Conservation (phyloP, 2,797 vertebrate genomes). For the Hirundo rustica region DNA sequence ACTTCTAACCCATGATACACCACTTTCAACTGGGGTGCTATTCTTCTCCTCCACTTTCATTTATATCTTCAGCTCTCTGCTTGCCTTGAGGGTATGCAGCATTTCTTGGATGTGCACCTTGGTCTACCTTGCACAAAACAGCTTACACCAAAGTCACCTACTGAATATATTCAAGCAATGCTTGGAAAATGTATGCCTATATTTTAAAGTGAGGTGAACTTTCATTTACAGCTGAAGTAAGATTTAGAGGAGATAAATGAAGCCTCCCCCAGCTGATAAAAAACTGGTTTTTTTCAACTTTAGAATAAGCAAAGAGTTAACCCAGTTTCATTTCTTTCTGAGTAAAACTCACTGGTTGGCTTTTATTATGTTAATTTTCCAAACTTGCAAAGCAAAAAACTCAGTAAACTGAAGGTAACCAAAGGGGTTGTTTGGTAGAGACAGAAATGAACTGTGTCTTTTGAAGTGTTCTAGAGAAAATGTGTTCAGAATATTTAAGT, state of each 20-base stretch:
- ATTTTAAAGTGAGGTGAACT: slow-evolving; percentile 43
- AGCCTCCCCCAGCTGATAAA: slow-evolving; percentile 3
- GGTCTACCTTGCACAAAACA: background rate
- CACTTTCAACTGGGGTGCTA: background rate
- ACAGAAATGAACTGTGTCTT: slow-evolving; percentile 75
- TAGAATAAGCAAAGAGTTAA: slow-evolving; percentile 74
- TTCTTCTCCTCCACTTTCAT: background rate
- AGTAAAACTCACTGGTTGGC: slow-evolving; percentile 58
- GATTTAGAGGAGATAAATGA: slow-evolving; percentile 48
- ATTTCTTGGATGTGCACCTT: background rate
- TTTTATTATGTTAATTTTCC: slow-evolving; percentile 77
- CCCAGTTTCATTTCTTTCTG: slow-evolving; percentile 57
- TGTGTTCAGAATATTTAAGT: slow-evolving; percentile 80
- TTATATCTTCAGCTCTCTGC: background rate
- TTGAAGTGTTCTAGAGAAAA: slow-evolving; percentile 81
- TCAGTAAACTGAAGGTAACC: slow-evolving; percentile 72
- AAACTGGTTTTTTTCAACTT: slow-evolving; percentile 24
- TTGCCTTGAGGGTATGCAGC: background rate
- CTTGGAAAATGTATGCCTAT: background rate
- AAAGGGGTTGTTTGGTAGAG: slow-evolving; percentile 70
- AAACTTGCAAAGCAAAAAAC: slow-evolving; percentile 70
- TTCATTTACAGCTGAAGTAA: slow-evolving; percentile 2
- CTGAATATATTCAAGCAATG: background rate
- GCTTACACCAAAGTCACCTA: background rate
- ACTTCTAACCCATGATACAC: background rate